These are phyloP conservation scores for Meteorus sp. DNA, from an alignment of 1,140 invertebrate species.

Conservation along the genomic window DNA sequence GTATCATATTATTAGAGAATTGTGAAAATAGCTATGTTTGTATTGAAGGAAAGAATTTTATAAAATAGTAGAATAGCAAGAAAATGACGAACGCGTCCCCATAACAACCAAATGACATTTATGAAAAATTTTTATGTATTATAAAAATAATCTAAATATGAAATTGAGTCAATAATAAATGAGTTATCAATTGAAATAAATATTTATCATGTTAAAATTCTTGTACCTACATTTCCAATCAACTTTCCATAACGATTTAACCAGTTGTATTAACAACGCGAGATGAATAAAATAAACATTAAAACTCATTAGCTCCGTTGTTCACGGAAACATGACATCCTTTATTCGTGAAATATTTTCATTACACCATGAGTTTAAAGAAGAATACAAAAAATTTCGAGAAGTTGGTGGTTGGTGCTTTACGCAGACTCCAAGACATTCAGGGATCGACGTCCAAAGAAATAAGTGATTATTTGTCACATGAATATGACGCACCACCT, in stretches of 20 bases:
- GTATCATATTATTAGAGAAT: not conserved
- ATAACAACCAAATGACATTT: not conserved
- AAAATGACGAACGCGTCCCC: not conserved
- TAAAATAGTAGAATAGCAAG: constrained; percentile 5
- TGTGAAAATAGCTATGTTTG: not conserved
- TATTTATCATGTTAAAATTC: too few relatives aligned
- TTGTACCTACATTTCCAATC: too few relatives aligned
- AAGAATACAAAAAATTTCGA: constrained; percentile 42
- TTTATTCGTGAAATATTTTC: not conserved
- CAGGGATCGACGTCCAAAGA: constrained; percentile 50
- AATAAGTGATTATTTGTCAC: constrained; percentile 49
- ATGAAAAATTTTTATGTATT: too few relatives aligned
- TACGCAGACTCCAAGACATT: constrained; percentile 43
- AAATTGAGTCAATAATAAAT: too few relatives aligned
- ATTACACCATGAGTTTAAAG: constrained; percentile 17
- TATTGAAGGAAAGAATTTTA: not conserved
- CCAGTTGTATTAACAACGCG: too few relatives aligned
- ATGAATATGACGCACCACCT: constrained; percentile 43
- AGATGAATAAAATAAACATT: too few relatives aligned
- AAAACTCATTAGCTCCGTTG: too few relatives aligned
- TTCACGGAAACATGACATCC: not conserved
- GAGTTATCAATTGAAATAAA: too few relatives aligned
- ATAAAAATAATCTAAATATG: too few relatives aligned
- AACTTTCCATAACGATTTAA: too few relatives aligned
- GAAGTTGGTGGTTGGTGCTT: constrained; percentile 47